Evolutionary conservation across 2,888 invertebrate species (phyloP).

Genomic region (Leuctra nigra): DNA sequence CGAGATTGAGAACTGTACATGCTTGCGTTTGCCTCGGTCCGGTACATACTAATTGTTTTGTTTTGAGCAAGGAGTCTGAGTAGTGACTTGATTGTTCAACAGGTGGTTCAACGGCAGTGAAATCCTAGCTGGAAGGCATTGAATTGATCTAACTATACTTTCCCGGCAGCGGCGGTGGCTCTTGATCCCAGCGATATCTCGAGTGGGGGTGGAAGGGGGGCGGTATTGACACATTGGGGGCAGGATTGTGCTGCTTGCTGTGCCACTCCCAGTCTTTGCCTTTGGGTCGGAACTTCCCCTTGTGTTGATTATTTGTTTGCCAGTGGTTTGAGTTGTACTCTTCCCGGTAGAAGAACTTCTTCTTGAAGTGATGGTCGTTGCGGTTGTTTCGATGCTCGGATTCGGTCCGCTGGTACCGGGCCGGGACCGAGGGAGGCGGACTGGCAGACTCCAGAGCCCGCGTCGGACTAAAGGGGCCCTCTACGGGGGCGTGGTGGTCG

Average conservation of each 20-base stretch:
- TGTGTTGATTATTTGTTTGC: conserved; percentile 40
- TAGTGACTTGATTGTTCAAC: conserved; percentile 8
- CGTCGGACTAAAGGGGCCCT: conserved; percentile 37
- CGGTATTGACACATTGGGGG: conserved; percentile 26
- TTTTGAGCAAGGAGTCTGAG: conserved; percentile 9
- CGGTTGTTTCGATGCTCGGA: conserved; percentile 37
- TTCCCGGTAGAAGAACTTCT: conserved; percentile 72
- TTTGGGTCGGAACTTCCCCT: conserved; percentile 62
- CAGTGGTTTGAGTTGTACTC: conserved; percentile 13
- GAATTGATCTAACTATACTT: conserved; percentile 11
- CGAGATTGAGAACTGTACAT: no score
- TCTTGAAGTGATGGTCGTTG: conserved; percentile 63
- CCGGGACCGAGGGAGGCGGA: conserved; percentile 44
- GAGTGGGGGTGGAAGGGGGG: conserved; percentile 24
- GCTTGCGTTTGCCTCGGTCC: neutral
- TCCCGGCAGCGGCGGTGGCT: conserved; percentile 6
- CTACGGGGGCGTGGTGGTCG: conserved; percentile 32
- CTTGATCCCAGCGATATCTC: conserved; percentile 18
- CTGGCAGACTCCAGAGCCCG: conserved; percentile 25
- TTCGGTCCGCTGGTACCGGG: conserved; percentile 54
- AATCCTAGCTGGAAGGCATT: neutral
- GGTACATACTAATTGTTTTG: conserved; percentile 5
- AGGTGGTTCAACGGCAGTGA: conserved; percentile 5
- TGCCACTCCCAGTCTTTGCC: conserved; percentile 69
- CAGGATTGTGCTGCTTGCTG: conserved; percentile 22